Base-by-base conservation (phyloP, 2,113 vertebrate genomes). In the Amblyopsis rosae region DNA sequence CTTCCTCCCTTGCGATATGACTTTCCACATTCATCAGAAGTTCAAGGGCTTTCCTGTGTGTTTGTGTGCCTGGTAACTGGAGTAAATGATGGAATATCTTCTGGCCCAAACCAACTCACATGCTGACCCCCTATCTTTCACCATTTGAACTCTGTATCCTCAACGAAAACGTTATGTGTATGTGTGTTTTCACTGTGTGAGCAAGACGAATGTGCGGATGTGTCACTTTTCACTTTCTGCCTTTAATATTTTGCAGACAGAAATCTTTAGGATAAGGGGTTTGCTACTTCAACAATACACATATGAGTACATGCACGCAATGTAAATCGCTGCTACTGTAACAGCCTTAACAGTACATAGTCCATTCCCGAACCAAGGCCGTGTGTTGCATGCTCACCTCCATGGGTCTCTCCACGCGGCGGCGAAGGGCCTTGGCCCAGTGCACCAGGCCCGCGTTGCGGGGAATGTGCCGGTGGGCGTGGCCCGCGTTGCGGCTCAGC, bases 381-480 rank as follows among this genome's bases (percentile, higher is more conserved):
- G 1, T 7, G 4, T 41, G 35, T 41, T 41, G 35, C 35, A 8
- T 41, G 35, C 56, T 32, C 56, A 96, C 95, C 80, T 93, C 84
- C 89, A 94, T 90, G 35, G 90, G 84, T 7, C 85, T 85, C 26
- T 93, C 88, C 0, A 95, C 82, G 33, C 90, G 90, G 0, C 82
- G 79, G 33, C 73, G 92, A 13, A 95, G 86, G 10, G 86, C 80
- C 0, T 76, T 87, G 3, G 86, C 48, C 88, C 91, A 91, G 77
- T 92, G 82, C 0, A 87, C 92, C 54, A 91, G 86, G 6, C 92
- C 94, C 0, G 93, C 92, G 1, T 85, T 72, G 1, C 12, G 79
- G 33, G 94, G 90, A 82, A 94, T 88, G 70, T 95, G 89, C 0
- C 91, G 81, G 1, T 84, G 79, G 69, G 62, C 67, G 17, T 66